Conservation (phyloP, 2,888 invertebrate species). For the Glaucopsyche alexis region DNA sequence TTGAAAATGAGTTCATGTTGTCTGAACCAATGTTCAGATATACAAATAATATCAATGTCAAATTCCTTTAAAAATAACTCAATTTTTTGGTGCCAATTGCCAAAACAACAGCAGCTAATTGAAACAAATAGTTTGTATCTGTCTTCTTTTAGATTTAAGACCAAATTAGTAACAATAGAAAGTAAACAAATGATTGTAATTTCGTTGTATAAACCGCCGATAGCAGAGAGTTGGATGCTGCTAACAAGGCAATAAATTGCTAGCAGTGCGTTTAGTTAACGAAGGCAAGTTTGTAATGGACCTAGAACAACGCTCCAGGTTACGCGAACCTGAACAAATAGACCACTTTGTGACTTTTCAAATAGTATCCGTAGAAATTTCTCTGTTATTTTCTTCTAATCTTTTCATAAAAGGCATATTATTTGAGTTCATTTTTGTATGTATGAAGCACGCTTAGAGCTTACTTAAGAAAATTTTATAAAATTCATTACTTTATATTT, state of each 20-base stretch:
- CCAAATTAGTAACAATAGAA: background rate
- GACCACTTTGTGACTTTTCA: background rate
- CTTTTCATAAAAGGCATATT: background rate
- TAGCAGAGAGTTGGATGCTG: conserved; percentile 1
- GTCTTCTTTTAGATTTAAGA: background rate
- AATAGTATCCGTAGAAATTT: background rate
- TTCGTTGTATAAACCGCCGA: background rate
- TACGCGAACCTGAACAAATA: conserved; percentile 6
- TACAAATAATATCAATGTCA: too few species aligned
- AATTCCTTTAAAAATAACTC: too few species aligned
- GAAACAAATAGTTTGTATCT: too few species aligned
- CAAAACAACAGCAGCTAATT: too few species aligned
- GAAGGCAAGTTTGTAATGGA: conserved; percentile 22
- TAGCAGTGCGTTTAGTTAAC: conserved; percentile 25
- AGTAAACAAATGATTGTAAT: background rate
- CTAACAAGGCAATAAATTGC: conserved; percentile 31
- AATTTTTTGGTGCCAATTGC: too few species aligned
- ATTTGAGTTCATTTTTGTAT: too few species aligned
- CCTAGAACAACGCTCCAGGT: conserved; percentile 17
- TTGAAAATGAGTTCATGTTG: too few species aligned
- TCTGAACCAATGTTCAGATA: too few species aligned
- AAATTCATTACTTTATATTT: too few species aligned
- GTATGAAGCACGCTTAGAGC: too few species aligned
- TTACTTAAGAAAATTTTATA: too few species aligned
- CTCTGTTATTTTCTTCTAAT: background rate